Evolutionary conservation across 2,113 vertebrate species (phyloP).

Genomic region (Paramisgurnus dabryanus): DNA sequence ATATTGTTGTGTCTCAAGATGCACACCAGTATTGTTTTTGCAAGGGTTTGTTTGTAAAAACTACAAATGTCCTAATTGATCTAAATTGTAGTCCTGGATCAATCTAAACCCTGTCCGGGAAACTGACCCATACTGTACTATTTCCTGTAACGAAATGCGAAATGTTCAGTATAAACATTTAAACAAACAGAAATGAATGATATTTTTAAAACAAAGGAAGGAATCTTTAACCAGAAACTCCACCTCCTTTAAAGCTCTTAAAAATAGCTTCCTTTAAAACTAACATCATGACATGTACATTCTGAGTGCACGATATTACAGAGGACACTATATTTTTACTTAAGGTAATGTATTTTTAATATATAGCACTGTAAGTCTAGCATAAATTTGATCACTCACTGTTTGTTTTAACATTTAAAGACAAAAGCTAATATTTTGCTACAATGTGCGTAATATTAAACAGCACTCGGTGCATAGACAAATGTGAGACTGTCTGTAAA

Average conservation of each 20-base stretch:
- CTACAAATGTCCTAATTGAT: too few species aligned
- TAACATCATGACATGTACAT: background rate
- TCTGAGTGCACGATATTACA: background rate
- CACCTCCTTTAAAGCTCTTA: background rate
- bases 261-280: background rate
- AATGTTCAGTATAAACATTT: background rate
- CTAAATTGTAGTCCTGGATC: too few species aligned
- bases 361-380: background rate
- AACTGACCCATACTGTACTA: too few species aligned
- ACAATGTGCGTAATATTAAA: too few species aligned
- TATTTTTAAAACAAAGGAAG: background rate
- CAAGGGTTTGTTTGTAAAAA: too few species aligned
- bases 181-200: background rate
- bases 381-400: background rate
- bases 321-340: background rate
- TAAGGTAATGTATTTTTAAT: conserved; percentile 23
- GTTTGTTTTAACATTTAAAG: background rate
- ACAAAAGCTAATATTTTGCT: too few species aligned
- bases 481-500: background rate
- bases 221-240: background rate
- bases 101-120: too few species aligned
- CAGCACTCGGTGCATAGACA: background rate
- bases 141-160: too few species aligned
- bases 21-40: too few species aligned
- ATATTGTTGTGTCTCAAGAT: too few species aligned